Evolutionary conservation across 1,140 invertebrate genomes (phyloP), one percentile per base, ranked within the genome.

Genomic region (Ostrea denselamellosa): DNA sequence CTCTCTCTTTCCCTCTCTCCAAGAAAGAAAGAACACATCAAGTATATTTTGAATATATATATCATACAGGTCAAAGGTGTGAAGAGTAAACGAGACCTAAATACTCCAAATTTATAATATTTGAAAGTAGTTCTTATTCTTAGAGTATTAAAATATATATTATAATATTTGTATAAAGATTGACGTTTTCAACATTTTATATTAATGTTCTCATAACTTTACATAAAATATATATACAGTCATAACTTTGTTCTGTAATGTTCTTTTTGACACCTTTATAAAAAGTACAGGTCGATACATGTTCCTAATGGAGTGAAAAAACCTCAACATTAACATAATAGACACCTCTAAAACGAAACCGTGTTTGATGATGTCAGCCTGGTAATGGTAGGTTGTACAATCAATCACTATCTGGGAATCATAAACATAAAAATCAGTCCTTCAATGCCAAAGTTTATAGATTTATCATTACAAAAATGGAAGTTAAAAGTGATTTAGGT

Each of bases 271-370:
- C 56, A 58, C 56, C 14, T 58, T 14, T 58, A 19, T 58, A 14
- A 58, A 5, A 58, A 58, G 56, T 19, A 14, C 14, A 19, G 12
- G 56, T 58, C 14, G 56, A 34, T 71, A 71, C 22, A 71, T 71
- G 68, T 25, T 25, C 22, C 22, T 8, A 28, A 34, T 71, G 25
- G 7, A 28, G 22, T 71, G 65, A 22, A 14, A 71, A 71, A 71
- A 71, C 68, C 68, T 28, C 68, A 71, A 28, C 10, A 71, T 71
- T 71, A 71, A 28, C 68, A 71, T 71, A 71, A 71, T 71, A 34
- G 28, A 71, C 68, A 71, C 68, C 68, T 71, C 68, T 71, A 12
- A 71, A 25, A 4, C 4, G 22, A 25, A 71, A 25, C 8, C 12
- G 25, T 71, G 68, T 71, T 25, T 71, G 22, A 14, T 71, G 14